A percentile compares a stretch with the other conserved stretches of the same genome.
phyloP scores from a whole-genome alignment of 2,113 vertebrate species.

The Equus quagga region DNA sequence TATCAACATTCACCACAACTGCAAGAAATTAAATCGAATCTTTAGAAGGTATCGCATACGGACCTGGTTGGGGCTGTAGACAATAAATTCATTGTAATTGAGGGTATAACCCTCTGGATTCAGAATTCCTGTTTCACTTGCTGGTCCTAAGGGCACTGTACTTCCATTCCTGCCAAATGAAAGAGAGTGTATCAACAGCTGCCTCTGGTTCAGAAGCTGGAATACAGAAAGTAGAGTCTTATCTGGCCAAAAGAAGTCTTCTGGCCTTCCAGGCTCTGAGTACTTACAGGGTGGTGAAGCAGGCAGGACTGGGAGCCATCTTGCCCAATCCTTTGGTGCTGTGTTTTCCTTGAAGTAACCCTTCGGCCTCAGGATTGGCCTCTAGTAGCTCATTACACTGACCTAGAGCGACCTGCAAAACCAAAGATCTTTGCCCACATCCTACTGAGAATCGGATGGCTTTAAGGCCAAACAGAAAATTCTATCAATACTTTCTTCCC shows the following conservation, averaged over 20 bases:
- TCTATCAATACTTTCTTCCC: not conserved
- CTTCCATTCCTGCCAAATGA: conserved; percentile 87
- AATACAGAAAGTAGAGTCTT: not conserved
- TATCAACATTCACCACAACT: conserved; percentile 89
- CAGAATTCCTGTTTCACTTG: conserved; percentile 82
- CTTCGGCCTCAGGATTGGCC: conserved; percentile 89
- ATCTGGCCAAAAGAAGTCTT: not conserved
- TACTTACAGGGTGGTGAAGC: conserved; percentile 89
- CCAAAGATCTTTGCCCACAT: not conserved
- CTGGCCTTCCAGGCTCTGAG: not conserved
- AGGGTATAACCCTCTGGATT: conserved; percentile 89
- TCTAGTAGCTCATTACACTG: conserved; percentile 90
- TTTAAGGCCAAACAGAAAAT: conserved; percentile 33
- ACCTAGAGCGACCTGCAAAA: conserved; percentile 92
- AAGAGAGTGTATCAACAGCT: not conserved
- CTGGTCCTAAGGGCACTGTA: conserved; percentile 91
- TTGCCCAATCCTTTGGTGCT: conserved; percentile 95
- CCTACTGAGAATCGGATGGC: not conserved
- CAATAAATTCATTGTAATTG: conserved; percentile 94
- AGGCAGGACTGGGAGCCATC: conserved; percentile 88
- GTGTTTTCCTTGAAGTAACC: conserved; percentile 90
- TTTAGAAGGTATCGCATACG: conserved; percentile 93
- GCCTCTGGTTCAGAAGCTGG: conserved; percentile 4
- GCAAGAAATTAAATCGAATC: conserved; percentile 91
- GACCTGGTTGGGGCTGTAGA: conserved; percentile 91